A percentile compares a stretch with the other conserved stretches of the same genome.
phyloP scores from a whole-genome alignment of 2,113 vertebrate species.

The Pelecanus crispus region DNA sequence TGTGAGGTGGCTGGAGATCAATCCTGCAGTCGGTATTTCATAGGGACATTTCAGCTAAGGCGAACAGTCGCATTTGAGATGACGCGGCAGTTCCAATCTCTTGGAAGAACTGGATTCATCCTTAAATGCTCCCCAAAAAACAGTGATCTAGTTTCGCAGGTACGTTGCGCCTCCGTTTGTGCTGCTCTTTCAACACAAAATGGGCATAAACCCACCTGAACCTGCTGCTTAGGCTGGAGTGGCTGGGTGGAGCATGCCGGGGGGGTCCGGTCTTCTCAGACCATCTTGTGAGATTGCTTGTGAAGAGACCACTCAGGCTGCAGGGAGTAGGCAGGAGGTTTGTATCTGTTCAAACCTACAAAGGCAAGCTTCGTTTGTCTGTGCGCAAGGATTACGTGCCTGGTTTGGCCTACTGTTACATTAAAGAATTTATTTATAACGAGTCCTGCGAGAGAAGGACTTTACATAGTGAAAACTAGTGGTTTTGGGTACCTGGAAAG shows the following conservation, averaged over 20 bases:
- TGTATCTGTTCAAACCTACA: background rate
- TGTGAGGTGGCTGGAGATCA: background rate
- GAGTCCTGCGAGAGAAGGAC: background rate
- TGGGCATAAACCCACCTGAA: background rate
- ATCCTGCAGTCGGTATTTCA: background rate
- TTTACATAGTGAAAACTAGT: background rate
- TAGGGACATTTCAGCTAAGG: background rate
- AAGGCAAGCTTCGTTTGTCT: background rate
- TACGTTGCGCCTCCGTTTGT: background rate
- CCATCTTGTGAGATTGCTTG: background rate
- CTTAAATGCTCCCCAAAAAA: background rate
- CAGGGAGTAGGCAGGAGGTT: background rate
- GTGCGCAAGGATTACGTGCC: accelerated
- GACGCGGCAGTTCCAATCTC: background rate
- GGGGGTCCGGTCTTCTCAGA: background rate
- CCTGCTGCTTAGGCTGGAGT: background rate
- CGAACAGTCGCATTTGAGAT: background rate
- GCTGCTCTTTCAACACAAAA: background rate
- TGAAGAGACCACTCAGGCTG: background rate
- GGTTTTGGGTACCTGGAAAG: background rate
- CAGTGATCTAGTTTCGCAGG: background rate
- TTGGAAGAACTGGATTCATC: conserved; percentile 9
- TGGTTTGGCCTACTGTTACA: background rate
- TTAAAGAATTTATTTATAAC: background rate
- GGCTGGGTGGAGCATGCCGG: accelerated